Evolutionary conservation across 2,888 invertebrate species (phyloP), one percentile per base, ranked within the genome.

Genomic region (Bembecia ichneumoniformis): DNA sequence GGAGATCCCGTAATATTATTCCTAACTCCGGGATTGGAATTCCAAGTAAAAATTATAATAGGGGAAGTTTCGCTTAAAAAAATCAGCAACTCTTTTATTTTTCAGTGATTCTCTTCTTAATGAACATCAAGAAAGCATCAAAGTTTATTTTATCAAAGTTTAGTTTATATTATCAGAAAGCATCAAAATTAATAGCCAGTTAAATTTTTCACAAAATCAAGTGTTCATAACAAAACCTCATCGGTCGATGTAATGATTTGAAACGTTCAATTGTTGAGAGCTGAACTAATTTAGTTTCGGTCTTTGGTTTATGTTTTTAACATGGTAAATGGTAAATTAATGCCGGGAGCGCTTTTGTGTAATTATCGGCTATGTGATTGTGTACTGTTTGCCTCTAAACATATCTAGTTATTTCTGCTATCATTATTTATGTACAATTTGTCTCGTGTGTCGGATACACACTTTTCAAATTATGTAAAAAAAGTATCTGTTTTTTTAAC

Each of bases 1-100:
- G 51, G 47, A 55, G 55, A 49, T 43, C 40, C 40, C 43, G 40
- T 28, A 43, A 48, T 48, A 48, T 34, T 46, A 46, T 46, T 46
- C 40, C 40, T 13, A 40, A 40, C 40, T 40, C 40, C 40, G 40
- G 40, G 40, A 40, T 40, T 40, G 40, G 40, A 13, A 40, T 40
- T 40, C 14, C n/a, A 40, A 40, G 14, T 14, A 40, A 40, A 40
- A 40, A 40, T n/a, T n/a, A 14, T 10, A 40, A 40, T 40, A 40
- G 40, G 40, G n/a, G n/a, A 40, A 40, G 14, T 40, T 40, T 40
- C 40, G 14, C 40, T 40, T 40, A 28, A 28, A 28, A 28, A 28
- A 28, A 9, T 28, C 3, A 28, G 9, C 28, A 28, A 28, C 28
- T 28, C 28, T 28, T 28, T 28, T 28, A 28, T 28, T 28, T 7